These are phyloP conservation scores for Lacerta agilis DNA, from an alignment of 2,797 vertebrate genomes.

Conservation along the genomic window DNA sequence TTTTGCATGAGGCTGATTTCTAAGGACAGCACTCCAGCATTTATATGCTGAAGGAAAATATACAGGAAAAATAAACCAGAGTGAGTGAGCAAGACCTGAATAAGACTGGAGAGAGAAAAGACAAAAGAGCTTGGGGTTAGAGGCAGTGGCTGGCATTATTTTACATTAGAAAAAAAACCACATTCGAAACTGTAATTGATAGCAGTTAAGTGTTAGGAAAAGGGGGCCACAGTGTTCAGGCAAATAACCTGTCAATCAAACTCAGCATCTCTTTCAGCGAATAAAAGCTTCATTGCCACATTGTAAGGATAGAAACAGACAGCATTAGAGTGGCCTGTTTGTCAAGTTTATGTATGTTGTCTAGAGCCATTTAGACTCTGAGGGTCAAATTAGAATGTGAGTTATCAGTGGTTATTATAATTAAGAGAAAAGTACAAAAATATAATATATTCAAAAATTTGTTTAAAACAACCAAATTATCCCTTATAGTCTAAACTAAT, in stretches of 20 bases:
- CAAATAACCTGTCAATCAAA: constrained; percentile 83
- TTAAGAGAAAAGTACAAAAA: constrained; percentile 8
- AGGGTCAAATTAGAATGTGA: constrained; percentile 77
- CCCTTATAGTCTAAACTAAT: background rate
- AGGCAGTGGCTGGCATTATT: constrained; percentile 90
- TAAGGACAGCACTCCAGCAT: constrained; percentile 62
- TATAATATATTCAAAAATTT: background rate
- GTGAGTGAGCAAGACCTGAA: constrained; percentile 62
- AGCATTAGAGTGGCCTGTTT: constrained; percentile 81
- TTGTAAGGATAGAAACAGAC: constrained; percentile 81
- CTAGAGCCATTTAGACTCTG: constrained; percentile 78
- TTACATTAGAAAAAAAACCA: constrained; percentile 95
- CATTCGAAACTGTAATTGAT: constrained; percentile 98
- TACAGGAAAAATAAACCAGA: constrained; percentile 72
- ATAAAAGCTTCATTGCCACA: constrained; percentile 82
- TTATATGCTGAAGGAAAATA: constrained; percentile 68
- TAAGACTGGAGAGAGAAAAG: constrained; percentile 64
- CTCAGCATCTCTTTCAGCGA: constrained; percentile 79
- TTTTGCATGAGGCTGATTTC: constrained; percentile 61
- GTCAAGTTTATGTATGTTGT: constrained; percentile 82
- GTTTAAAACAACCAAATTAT: background rate
- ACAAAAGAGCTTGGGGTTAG: constrained; percentile 78
- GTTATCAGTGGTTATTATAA: constrained; percentile 70
- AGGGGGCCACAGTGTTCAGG: constrained; percentile 74
- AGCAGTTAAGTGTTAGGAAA: constrained; percentile 86